phyloP scores from a whole-genome alignment of 2,113 vertebrate genomes.

The cat (Felis catus) region DNA sequence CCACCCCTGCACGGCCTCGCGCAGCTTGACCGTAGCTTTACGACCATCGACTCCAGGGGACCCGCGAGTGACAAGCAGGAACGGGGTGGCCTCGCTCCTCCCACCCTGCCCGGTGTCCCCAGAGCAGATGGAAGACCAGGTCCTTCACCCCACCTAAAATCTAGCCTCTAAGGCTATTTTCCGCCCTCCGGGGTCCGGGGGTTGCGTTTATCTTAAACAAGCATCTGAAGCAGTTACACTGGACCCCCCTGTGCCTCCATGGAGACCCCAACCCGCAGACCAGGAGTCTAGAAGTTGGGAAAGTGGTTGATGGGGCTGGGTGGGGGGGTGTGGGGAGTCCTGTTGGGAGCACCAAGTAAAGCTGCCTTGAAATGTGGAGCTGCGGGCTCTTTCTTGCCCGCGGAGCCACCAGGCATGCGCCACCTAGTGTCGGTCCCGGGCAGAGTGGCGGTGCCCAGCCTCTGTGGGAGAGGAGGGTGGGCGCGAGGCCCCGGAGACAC shows the following conservation, averaged over 20 bases:
- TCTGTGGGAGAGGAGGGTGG: not conserved
- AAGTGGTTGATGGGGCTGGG: not conserved
- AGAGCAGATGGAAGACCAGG: not conserved
- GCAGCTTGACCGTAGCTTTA: not conserved
- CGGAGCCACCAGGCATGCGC: fast-evolving
- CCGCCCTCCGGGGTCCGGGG: not conserved
- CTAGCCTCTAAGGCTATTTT: not conserved
- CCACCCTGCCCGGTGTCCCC: not conserved
- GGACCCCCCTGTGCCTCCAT: no score
- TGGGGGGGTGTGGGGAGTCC: no score
- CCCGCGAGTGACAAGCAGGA: not conserved
- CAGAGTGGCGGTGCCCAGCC: fast-evolving
- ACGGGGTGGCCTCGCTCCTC: not conserved
- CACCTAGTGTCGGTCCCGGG: fast-evolving
- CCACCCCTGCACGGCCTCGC: not conserved
- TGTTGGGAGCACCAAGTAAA: not conserved
- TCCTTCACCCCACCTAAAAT: not conserved
- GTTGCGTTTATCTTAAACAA: not conserved
- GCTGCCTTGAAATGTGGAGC: not conserved
- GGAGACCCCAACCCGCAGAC: not conserved
- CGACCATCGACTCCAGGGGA: not conserved
- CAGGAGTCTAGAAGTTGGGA: not conserved
- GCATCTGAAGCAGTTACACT: not conserved
- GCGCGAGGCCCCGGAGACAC: fast-evolving
- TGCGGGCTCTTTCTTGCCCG: not conserved